Evolutionary conservation across 2,888 invertebrate genomes (phyloP).

Genomic region (Erpobdella octoculata): DNA sequence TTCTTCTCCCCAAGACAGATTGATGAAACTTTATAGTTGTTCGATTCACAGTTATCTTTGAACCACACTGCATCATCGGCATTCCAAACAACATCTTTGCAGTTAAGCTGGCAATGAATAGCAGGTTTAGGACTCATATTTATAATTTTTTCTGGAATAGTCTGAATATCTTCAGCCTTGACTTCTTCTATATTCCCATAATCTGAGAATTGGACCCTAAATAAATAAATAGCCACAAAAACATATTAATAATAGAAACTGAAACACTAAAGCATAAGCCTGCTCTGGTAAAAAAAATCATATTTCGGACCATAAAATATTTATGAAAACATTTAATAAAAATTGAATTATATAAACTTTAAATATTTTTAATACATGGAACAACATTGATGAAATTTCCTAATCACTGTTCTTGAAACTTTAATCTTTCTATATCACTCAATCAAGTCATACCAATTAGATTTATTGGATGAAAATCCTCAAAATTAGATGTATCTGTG

Average conservation of each 20-base stretch:
- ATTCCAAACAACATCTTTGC: not conserved
- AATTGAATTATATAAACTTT: too few species aligned
- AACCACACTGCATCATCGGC: not conserved
- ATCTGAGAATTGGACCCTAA: not conserved
- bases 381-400: too few species aligned
- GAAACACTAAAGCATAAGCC: not conserved
- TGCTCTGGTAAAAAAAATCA: too few species aligned
- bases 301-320: too few species aligned
- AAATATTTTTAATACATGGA: too few species aligned
- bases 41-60: slow-evolving; percentile 3
- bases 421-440: too few species aligned
- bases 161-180: not conserved
- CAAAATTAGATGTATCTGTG: too few species aligned
- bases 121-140: not conserved
- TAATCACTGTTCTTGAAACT: too few species aligned
- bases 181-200: not conserved
- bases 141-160: not conserved
- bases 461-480: too few species aligned
- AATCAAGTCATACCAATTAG: too few species aligned
- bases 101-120: not conserved
- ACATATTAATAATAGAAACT: not conserved
- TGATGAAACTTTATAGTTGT: not conserved
- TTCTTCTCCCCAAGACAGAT: not conserved
- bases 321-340: too few species aligned
- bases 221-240: not conserved